phyloP scores from a whole-genome alignment of 2,113 vertebrate species.

The Macquaria australasica region DNA sequence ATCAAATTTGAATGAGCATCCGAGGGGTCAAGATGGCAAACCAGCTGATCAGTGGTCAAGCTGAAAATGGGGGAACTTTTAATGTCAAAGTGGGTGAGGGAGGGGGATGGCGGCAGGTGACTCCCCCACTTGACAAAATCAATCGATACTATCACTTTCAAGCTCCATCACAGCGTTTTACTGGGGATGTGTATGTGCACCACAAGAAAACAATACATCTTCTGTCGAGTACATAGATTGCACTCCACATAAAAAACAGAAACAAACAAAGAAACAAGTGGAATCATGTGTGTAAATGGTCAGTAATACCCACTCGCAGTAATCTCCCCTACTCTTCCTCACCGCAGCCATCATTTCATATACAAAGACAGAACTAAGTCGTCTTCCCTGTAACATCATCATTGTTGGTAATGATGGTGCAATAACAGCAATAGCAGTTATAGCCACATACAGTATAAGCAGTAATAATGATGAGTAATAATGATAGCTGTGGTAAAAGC shows the following conservation, averaged over 20 bases:
- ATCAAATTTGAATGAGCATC: conserved; percentile 41
- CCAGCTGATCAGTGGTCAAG: conserved; percentile 39
- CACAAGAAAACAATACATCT: conserved; percentile 60
- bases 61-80: conserved; percentile 55
- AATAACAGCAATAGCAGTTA: conserved; percentile 59
- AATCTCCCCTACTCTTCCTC: conserved; percentile 24
- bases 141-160: conserved; percentile 62
- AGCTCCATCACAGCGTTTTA: conserved; percentile 51
- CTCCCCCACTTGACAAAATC: conserved; percentile 59
- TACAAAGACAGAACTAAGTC: conserved; percentile 48
- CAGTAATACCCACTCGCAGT: conserved; percentile 35
- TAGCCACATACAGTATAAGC: conserved; percentile 39
- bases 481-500: conserved; percentile 56
- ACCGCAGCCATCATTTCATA: conserved; percentile 51
- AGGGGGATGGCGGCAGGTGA: conserved; percentile 17
- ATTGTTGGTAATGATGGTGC: conserved; percentile 58
- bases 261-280: not conserved
- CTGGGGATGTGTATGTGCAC: conserved; percentile 39
- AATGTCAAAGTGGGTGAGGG: conserved; percentile 49
- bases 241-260: not conserved
- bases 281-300: conserved; percentile 30
- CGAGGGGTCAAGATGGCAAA: conserved; percentile 25
- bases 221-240: conserved; percentile 25
- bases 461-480: conserved; percentile 64
- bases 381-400: conserved; percentile 31